A percentile compares a stretch with the other conserved stretches of the same genome.
Evolutionary conservation across 2,797 vertebrate species (phyloP).

Genomic region (Chelonia mydas): DNA sequence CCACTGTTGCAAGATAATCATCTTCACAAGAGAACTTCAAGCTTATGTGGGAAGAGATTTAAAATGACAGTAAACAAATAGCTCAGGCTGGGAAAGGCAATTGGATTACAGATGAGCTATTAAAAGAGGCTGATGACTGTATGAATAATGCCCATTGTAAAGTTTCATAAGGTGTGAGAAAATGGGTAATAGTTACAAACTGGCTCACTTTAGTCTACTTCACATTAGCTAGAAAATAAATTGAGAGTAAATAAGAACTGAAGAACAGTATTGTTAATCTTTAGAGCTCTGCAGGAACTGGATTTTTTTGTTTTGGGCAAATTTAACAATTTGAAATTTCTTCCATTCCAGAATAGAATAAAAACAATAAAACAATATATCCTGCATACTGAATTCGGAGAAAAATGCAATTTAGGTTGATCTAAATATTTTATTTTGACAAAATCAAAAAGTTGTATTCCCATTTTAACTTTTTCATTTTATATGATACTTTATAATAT

Average conservation of each 20-base stretch:
- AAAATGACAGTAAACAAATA: conserved; percentile 1
- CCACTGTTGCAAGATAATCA: neutral
- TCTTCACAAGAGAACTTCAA: neutral
- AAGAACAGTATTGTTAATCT: neutral
- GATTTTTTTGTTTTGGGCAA: neutral
- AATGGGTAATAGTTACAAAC: neutral
- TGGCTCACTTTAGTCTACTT: neutral
- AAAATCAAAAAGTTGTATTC: neutral
- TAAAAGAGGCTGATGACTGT: neutral
- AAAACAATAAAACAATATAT: neutral
- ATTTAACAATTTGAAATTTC: neutral
- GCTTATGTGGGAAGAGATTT: neutral
- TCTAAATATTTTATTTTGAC: neutral
- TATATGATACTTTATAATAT: neutral
- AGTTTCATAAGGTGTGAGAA: neutral
- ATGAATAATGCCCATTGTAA: neutral
- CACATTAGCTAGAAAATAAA: neutral
- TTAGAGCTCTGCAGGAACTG: neutral
- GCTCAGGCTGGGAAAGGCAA: neutral
- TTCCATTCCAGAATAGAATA: neutral
- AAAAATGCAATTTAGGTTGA: neutral
- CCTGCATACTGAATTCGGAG: neutral
- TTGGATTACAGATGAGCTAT: neutral
- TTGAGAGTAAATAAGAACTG: neutral
- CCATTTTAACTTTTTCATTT: neutral